phyloP scores from a whole-genome alignment of 2,888 invertebrate species.

The Plusia festucae region DNA sequence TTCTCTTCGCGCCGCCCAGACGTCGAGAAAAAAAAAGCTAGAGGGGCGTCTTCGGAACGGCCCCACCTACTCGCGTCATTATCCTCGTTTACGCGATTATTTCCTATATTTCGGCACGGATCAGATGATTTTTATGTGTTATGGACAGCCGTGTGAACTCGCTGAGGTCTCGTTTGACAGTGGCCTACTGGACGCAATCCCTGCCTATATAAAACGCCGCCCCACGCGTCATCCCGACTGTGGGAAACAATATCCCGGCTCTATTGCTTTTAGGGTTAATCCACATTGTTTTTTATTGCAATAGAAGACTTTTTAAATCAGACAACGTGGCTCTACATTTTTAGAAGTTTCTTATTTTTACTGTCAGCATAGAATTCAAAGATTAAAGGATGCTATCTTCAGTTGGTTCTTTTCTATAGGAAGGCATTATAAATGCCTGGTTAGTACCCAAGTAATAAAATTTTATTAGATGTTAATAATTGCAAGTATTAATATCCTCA shows the following conservation, averaged over 20 bases:
- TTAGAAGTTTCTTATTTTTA: background rate
- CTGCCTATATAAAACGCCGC: slow-evolving; percentile 86
- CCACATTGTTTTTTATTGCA: slow-evolving; percentile 25
- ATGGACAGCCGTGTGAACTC: slow-evolving; percentile 80
- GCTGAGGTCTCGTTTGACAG: slow-evolving; percentile 85
- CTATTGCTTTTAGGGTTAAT: slow-evolving; percentile 39
- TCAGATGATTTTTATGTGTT: slow-evolving; percentile 73
- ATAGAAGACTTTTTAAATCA: background rate
- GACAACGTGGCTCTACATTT: background rate
- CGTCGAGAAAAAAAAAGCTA: slow-evolving; percentile 82
- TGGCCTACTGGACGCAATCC: slow-evolving; percentile 81
- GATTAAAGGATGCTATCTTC: background rate
- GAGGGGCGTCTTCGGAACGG: slow-evolving; percentile 83
- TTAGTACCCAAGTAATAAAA: background rate
- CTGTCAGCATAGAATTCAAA: background rate
- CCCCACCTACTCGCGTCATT: slow-evolving; percentile 87
- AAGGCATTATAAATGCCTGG: background rate
- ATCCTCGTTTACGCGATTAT: slow-evolving; percentile 87
- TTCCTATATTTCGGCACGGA: slow-evolving; percentile 83
- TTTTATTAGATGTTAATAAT: background rate
- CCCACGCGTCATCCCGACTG: slow-evolving; percentile 83
- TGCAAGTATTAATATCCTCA: too few species aligned
- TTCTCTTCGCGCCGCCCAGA: slow-evolving; percentile 85
- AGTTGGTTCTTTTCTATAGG: background rate
- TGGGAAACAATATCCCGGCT: slow-evolving; percentile 76